Conservation (phyloP, 2,113 vertebrate species). For the Muscicapa adusta region DNA sequence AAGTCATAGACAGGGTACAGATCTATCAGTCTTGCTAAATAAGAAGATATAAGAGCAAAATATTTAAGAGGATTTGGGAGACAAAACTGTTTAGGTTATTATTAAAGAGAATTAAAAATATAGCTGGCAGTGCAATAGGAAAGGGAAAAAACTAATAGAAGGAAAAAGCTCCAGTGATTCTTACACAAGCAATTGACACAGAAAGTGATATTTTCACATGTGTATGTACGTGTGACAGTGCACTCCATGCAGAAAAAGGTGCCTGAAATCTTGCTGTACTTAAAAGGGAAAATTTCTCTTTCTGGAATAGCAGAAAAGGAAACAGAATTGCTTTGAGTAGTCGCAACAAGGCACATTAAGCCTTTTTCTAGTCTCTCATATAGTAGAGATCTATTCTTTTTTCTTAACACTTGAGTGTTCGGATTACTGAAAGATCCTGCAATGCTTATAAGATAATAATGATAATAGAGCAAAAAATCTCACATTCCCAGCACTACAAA, state of each 20-base stretch:
- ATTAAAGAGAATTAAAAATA: not conserved
- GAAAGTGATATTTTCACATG: not conserved
- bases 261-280: not conserved
- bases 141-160: not conserved
- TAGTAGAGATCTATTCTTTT: not conserved
- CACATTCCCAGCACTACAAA: not conserved
- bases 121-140: not conserved
- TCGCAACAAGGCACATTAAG: not conserved
- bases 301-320: not conserved
- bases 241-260: not conserved
- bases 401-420: not conserved
- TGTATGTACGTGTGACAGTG: not conserved
- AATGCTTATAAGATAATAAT: not conserved
- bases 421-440: not conserved
- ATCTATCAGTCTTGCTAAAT: not conserved
- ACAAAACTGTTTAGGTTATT: not conserved
- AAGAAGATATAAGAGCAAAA: not conserved
- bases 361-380: not conserved
- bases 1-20: not conserved
- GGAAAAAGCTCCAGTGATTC: not conserved
- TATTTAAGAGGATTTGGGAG: not conserved
- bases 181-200: not conserved
- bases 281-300: not conserved
- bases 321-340: not conserved
- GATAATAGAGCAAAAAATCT: not conserved